Conservation (phyloP, 2,888 invertebrate genomes). For the Tinea trinotella region DNA sequence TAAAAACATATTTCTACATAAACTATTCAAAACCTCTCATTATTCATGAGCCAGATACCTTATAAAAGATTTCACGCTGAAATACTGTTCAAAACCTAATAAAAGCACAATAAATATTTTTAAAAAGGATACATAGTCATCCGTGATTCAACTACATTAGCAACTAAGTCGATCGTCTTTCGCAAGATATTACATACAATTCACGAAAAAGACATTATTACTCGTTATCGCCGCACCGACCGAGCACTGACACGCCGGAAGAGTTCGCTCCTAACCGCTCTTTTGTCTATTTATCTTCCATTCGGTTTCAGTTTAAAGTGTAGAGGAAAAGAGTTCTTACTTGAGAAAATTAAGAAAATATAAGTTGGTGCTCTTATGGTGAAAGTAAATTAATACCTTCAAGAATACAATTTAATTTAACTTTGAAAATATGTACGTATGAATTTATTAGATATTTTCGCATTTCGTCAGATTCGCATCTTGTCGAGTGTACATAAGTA, state of each 20-base stretch:
- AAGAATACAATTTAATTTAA: too few species aligned
- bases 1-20: too few species aligned
- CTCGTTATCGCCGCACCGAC: conserved; percentile 22
- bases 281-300: conserved; percentile 22
- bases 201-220: conserved; percentile 25
- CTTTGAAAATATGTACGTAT: background rate
- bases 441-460: too few species aligned
- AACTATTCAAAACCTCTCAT: too few species aligned
- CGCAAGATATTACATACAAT: conserved; percentile 23
- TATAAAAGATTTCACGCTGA: too few species aligned
- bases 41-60: too few species aligned
- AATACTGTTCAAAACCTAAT: background rate
- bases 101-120: background rate
- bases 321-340: conserved; percentile 6
- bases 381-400: background rate
- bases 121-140: background rate
- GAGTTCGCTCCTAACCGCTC: conserved; percentile 19
- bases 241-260: conserved; percentile 21
- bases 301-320: conserved; percentile 19
- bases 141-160: conserved; percentile 20
- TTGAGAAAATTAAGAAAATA: background rate
- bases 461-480: background rate
- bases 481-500: too few species aligned
- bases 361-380: background rate
- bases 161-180: background rate